Evolutionary conservation across 2,888 invertebrate species (phyloP), one percentile per base, ranked within the genome.

Genomic region (Lycophotia porphyrea): DNA sequence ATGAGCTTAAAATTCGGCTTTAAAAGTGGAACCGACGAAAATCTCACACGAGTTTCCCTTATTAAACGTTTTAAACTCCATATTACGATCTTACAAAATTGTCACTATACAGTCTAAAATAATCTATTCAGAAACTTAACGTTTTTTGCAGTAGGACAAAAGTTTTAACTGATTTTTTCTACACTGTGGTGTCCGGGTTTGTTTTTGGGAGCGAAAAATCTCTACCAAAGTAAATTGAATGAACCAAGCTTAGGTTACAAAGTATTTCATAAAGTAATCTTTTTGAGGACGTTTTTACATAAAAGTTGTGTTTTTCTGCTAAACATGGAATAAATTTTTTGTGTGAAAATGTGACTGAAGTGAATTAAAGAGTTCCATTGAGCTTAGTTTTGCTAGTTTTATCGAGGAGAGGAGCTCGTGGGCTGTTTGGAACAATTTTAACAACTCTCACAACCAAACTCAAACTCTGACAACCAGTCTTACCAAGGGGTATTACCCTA

Each of bases 21-120:
- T 58, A 74, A 78, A 78, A 76, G 64, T 76, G 47, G 68, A 76
- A 76, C 70, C 72, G 27, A 63, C 77, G 74, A 66, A 67, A 71
- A 82, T 42, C 66, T 67, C 78, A 73, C 66, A 82, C 82, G 72
- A 82, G 85, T 78, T 86, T 75, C 87, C 73, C 88, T 90, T 91
- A 91, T 89, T 91, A 91, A 90, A 89, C 88, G 88, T 89, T 91
- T 91, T 88, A 89, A 92, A 91, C 78, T 82, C 82, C 80, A 71
- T 80, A 81, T 80, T 83, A 81, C 77, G 80, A 78, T 66, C 79
- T 76, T 64, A 82, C 86, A 79, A 90, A 92, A 90, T 90, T 90
- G 84, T 81, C 44, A 61, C 47, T 15, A 89, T 85, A 90, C 85
- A 91, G 88, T 8, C 36, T 81, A 79, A 60, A 74, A 83, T 74